These are phyloP conservation scores for Spizaetus ornatus DNA, from an alignment of 2,113 vertebrate genomes.

Conservation along the genomic window DNA sequence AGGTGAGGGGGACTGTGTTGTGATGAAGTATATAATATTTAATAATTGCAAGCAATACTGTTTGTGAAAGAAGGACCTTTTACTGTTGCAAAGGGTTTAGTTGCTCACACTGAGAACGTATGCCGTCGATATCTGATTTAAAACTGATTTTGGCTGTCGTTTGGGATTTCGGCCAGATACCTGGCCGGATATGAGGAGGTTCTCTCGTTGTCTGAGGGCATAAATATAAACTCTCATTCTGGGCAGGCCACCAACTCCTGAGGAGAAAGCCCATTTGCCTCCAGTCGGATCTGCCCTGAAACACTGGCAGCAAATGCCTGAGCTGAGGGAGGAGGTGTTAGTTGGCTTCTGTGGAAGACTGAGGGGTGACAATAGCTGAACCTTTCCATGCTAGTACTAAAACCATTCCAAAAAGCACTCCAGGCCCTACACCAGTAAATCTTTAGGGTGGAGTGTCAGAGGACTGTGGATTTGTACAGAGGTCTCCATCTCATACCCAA, in stretches of 20 bases:
- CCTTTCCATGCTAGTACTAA: neutral
- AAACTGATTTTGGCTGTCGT: neutral
- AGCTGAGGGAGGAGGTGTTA: neutral
- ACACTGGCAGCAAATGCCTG: neutral
- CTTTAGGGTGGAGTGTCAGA: neutral
- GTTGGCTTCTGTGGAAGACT: neutral
- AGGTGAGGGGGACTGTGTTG: neutral
- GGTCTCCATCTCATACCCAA: neutral
- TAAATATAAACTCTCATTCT: neutral
- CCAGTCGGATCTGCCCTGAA: neutral
- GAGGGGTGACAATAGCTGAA: neutral
- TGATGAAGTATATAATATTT: neutral
- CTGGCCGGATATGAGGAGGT: neutral
- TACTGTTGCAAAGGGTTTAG: neutral
- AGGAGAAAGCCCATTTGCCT: neutral
- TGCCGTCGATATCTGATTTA: fast-evolving
- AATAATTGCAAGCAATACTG: neutral
- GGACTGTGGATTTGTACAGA: neutral
- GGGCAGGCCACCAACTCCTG: constrained; percentile 26
- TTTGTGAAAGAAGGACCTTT: neutral
- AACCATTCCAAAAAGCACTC: neutral
- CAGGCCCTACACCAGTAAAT: neutral
- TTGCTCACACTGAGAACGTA: neutral
- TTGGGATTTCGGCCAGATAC: neutral
- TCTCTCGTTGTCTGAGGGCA: neutral